These are phyloP conservation scores for Polymixis lichenea DNA, from an alignment of 2,888 invertebrate species.

Conservation along the genomic window DNA sequence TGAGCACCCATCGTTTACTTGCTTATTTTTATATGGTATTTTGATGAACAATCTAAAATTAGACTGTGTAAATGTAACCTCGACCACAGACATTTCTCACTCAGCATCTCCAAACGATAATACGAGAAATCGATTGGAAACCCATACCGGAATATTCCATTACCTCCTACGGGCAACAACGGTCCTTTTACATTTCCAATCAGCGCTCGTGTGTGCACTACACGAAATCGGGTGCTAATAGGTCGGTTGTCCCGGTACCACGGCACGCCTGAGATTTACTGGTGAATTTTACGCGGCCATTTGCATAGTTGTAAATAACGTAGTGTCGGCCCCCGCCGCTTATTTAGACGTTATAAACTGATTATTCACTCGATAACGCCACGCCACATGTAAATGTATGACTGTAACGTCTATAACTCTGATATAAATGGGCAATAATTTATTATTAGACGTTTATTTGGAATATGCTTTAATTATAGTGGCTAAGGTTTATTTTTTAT, in stretches of 20 bases:
- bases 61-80: conserved; percentile 3
- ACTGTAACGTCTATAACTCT: conserved; percentile 72
- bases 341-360: conserved; percentile 86
- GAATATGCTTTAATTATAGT: conserved; percentile 52
- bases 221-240: conserved; percentile 71
- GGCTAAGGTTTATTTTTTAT: conserved; percentile 13
- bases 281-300: conserved; percentile 78
- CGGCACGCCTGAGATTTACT: conserved; percentile 77
- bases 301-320: conserved; percentile 84
- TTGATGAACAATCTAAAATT: conserved; percentile 1
- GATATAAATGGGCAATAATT: conserved; percentile 65
- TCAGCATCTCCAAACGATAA: conserved; percentile 33
- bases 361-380: conserved; percentile 83
- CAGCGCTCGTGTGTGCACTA: conserved; percentile 54
- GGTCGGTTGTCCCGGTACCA: conserved; percentile 76
- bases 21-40: neutral
- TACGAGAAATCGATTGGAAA: conserved; percentile 55
- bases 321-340: conserved; percentile 79
- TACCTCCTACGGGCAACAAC: conserved; percentile 50
- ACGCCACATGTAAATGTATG: conserved; percentile 80
- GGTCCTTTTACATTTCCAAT: conserved; percentile 65
- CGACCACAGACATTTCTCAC: conserved; percentile 6
- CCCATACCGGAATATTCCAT: conserved; percentile 52
- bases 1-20: too few relatives aligned
- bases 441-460: conserved; percentile 54